Evolutionary conservation across 2,888 invertebrate genomes (phyloP), one percentile per base, ranked within the genome.

Genomic region (Stenolophus ochropezus): DNA sequence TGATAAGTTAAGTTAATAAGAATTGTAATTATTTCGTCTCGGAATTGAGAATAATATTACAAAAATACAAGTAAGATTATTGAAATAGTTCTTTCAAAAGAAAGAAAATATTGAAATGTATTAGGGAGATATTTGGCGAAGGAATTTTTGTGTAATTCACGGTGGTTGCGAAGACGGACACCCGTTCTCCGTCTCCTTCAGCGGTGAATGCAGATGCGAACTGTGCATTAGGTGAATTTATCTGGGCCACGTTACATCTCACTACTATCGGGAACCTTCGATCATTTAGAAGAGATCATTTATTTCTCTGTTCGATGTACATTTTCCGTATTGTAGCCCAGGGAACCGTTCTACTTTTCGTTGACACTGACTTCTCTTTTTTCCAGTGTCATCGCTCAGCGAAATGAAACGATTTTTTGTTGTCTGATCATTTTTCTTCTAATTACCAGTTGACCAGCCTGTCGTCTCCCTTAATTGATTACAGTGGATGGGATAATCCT

Each of bases 281-380:
- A 85, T 85, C 84, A 85, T 84, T 84, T 83, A 82, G 83, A 84
- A 84, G 83, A 83, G 83, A 83, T 83, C 82, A 85, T 85, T 85
- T 84, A 84, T 85, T 84, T 84, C 82, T 69, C 65, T 76, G 73
- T 78, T 65, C 79, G 79, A 53, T 79, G 71, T 71, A 80, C 80
- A 56, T 80, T 80, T 73, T 23, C 80, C 80, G 80, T 80, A 80
- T 80, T 73, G 80, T 80, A 80, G 73, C 73, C 56, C 33, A 56
- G 80, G 80, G 73, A 56, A 73, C 73, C 51, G 80, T 73, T 73
- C 80, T 73, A 80, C 73, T 80, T 80, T 79, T 56, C 49, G 79
- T 79, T 79, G 65, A 49, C 71, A 79, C 71, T 53, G 79, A 27
- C 56, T 76, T 61, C 77, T 65, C 73, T 27, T 73, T 56, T 80